Evolutionary conservation across 1,140 invertebrate species (phyloP), one percentile per base, ranked within the genome.

Genomic region (Magallana angulata): DNA sequence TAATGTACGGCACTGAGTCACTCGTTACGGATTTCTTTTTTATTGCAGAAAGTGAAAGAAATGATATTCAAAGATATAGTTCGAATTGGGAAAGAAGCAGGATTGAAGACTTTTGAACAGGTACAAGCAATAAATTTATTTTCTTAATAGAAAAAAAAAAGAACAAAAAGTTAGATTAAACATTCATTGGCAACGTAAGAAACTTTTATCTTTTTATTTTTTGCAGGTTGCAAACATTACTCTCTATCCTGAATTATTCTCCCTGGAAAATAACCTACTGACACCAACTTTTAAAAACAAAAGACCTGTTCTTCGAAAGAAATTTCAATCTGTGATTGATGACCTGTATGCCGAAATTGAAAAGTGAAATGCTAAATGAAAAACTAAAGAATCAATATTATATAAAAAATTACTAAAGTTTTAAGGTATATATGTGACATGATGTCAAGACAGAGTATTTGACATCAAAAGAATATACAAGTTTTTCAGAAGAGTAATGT

Each of bases 271-370:
- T 95, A 98, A 98, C 87, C 96, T 99, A 18, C 95, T 99, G 56
- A 99, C 99, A 60, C 98, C 99, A 59, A 99, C 98, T 60, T 96
- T 99, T 93, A 99, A 99, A 95, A 97, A 97, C 88, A 99, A 99
- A 95, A 96, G 98, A 94, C 97, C 97, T 68, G 97, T 98, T 94
- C 96, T 99, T 84, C 97, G 97, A 94, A 97, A 96, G 85, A 97
- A 98, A 92, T 99, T 98, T 95, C 98, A 98, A 92, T 97, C 97
- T 11, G 97, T 98, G 94, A 96, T 98, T 90, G 97, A 98, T 93
- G 97, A 98, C 94, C 97, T 99, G 96, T 99, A 98, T 90, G 85
- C 86, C 59, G 89, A 91, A 16, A 71, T 87, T 76, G 68, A 76
- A 30, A 76, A 12, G 36, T 76, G 68, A 76, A 36, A 12, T 48